phyloP scores from a whole-genome alignment of 92 coral and sea anemone genomes.

The Zoanthus sociatus region DNA sequence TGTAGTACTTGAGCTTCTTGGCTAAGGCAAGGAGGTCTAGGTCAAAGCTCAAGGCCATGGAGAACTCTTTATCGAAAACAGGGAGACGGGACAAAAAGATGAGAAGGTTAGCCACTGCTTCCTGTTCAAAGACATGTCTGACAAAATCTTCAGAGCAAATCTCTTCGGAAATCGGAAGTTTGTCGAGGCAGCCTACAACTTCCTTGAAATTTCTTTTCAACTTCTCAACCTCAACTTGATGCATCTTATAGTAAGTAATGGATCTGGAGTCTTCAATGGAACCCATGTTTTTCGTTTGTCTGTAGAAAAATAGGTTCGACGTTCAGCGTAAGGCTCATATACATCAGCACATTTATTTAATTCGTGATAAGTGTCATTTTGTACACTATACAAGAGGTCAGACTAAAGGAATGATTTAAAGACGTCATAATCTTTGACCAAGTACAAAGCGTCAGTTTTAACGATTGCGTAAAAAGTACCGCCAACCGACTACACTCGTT shows the following conservation, averaged over 20 bases:
- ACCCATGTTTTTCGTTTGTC: not conserved
- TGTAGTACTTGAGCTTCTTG: constrained; percentile 70
- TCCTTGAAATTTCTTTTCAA: constrained; percentile 18
- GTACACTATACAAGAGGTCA: too few relatives aligned
- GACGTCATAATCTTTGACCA: too few relatives aligned
- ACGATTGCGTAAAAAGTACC: too few relatives aligned
- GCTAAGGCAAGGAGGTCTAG: constrained; percentile 64
- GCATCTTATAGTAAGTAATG: constrained; percentile 21
- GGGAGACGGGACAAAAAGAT: constrained; percentile 17
- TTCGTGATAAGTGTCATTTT: too few relatives aligned
- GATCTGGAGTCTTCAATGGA: constrained; percentile 4
- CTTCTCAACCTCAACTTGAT: constrained; percentile 15
- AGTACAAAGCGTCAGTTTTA: too few relatives aligned
- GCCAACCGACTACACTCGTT: too few relatives aligned
- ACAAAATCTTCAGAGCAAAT: constrained; percentile 8
- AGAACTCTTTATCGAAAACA: constrained; percentile 64
- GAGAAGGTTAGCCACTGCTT: constrained; percentile 16
- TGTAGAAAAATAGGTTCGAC: not conserved
- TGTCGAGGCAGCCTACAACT: not conserved
- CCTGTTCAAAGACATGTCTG: constrained; percentile 19
- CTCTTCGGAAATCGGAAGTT: not conserved
- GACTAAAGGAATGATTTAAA: too few relatives aligned
- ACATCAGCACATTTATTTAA: too few relatives aligned
- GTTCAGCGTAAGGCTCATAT: too few relatives aligned
- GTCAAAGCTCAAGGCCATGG: constrained; percentile 60